Conservation (phyloP, 2,113 vertebrate species). For the Empidonax traillii region DNA sequence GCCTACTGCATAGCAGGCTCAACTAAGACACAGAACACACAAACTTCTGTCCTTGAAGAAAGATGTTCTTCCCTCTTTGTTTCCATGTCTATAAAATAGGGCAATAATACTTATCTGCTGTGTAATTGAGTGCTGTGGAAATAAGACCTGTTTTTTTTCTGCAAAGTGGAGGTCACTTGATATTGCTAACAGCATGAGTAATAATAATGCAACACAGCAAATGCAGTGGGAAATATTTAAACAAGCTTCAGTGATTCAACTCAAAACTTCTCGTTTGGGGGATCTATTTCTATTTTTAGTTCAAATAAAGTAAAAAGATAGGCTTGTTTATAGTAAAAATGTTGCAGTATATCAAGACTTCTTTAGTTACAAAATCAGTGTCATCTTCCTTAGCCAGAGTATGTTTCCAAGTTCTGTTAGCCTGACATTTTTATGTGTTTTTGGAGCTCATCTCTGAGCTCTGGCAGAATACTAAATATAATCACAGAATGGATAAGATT, state of each 20-base stretch:
- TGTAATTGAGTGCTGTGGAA: slow-evolving; percentile 3
- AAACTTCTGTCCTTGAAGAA: neutral
- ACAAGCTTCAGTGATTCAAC: neutral
- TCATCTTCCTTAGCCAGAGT: neutral
- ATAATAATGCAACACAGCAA: neutral
- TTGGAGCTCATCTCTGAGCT: neutral
- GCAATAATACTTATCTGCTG: neutral
- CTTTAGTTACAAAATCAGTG: neutral
- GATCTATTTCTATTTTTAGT: neutral
- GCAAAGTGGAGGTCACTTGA: neutral
- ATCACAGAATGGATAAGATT: neutral
- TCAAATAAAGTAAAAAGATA: neutral
- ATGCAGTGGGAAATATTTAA: neutral
- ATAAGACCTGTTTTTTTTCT: neutral
- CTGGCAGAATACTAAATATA: neutral
- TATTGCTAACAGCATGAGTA: neutral
- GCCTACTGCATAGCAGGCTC: neutral
- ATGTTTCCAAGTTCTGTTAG: neutral
- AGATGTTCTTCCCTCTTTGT: neutral
- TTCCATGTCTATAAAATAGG: neutral
- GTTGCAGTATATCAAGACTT: neutral
- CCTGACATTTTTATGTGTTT: slow-evolving; percentile 1
- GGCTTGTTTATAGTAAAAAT: neutral
- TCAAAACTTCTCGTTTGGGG: slow-evolving; percentile 17
- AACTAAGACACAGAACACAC: neutral